Evolutionary conservation across 1,140 invertebrate genomes (phyloP), one percentile per base, ranked within the genome.

Genomic region (Acromyrmex heyeri): DNA sequence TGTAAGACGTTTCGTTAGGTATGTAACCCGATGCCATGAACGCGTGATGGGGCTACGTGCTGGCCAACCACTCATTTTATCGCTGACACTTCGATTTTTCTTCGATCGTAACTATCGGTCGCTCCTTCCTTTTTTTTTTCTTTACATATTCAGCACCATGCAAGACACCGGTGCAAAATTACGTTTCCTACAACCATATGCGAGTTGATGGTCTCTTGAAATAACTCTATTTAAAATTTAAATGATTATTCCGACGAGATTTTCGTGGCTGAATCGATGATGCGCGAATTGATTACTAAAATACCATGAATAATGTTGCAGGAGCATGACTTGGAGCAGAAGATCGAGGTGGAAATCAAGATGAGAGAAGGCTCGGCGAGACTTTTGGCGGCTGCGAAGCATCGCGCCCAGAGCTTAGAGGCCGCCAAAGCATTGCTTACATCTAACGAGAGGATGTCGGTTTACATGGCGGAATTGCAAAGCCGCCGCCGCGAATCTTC

Each of bases 271-370:
- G 10, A 8, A 21, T 6, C 6, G n/a, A 48, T 14, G 10, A 62
- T 14, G 8, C 10, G 16, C 38, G 67, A 61, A 53, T 61, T 7
- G 3, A 10, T 73, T 61, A 8, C 4, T 83, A 59, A 85, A 78
- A 44, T 16, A 8, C 44, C 14, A 30, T 24, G 24, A 8, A 79
- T 67, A 53, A 65, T 91, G 72, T 94, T 93, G 44, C 93, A 96
- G 96, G 96, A 96, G 86, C 95, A 95, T 93, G 97, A 97, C 93
- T 94, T 97, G 87, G 96, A 97, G 91, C 96, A 97, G 90, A 97
- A 97, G 91, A 97, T 97, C 81, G 97, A 97, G 89, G 95, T 97
- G 92, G 97, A 97, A 92, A 97, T 97, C 78, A 97, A 97, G 94
- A 97, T 97, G 96, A 95, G 97, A 21, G 97, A 97, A 92, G 97